Evolutionary conservation across 1,140 invertebrate species (phyloP).

Genomic region (Lerema accius): DNA sequence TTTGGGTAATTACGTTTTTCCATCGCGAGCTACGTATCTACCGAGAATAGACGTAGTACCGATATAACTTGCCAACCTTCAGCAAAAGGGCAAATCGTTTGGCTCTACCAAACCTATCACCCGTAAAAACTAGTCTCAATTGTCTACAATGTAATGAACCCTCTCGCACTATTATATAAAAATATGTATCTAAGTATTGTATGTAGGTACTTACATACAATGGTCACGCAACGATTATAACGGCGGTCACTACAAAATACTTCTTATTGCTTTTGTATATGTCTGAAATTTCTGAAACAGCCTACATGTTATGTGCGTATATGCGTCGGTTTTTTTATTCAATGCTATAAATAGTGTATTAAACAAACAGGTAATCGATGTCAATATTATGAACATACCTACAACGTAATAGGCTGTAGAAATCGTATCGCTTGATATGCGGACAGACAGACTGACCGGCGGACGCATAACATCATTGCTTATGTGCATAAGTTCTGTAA

Average conservation of each 20-base stretch:
- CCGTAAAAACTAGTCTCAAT: too few relatives aligned
- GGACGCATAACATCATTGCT: background rate
- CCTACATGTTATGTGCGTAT: background rate
- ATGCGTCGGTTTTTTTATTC: slow-evolving; percentile 10
- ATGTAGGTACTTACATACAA: too few relatives aligned
- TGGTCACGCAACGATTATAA: background rate
- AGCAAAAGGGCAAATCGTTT: too few relatives aligned
- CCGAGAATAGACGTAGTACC: too few relatives aligned
- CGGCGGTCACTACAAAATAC: background rate
- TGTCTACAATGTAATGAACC: too few relatives aligned
- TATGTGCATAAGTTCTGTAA: too few relatives aligned
- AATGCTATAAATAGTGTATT: slow-evolving; percentile 5
- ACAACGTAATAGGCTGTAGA: slow-evolving; percentile 21
- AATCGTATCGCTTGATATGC: slow-evolving; percentile 20
- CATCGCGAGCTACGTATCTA: too few relatives aligned
- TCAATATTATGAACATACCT: slow-evolving; percentile 26
- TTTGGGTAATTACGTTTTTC: too few relatives aligned
- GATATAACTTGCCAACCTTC: too few relatives aligned
- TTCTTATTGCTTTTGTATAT: background rate
- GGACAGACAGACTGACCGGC: slow-evolving; percentile 11
- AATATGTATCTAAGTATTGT: too few relatives aligned
- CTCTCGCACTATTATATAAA: too few relatives aligned
- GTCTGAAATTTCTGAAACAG: background rate
- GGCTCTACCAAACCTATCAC: too few relatives aligned
- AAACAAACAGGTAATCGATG: slow-evolving; percentile 20